Evolutionary conservation across 1,140 invertebrate genomes (phyloP).

Genomic region (Microplitis mediator): DNA sequence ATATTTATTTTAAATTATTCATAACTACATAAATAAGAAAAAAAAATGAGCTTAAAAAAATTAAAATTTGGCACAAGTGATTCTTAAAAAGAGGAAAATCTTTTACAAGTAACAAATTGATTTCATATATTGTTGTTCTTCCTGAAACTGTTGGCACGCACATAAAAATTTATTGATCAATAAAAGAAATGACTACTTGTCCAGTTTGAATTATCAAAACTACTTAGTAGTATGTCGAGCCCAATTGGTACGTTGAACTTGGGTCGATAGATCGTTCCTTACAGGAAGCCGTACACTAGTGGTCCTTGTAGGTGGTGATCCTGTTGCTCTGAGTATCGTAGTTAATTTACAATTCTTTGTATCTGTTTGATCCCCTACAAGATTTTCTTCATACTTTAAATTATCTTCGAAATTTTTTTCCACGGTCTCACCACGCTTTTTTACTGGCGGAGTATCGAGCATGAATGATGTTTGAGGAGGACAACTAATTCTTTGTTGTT

Average conservation of each 20-base stretch:
- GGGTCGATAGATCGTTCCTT: slow-evolving; percentile 81
- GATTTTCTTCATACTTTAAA: not conserved
- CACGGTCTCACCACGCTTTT: slow-evolving; percentile 26
- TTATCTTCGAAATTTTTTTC: slow-evolving; percentile 21
- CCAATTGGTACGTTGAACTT: slow-evolving; percentile 80
- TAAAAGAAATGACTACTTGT: no score
- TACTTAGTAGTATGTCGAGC: slow-evolving; percentile 86
- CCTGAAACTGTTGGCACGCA: no score
- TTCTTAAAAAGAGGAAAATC: no score
- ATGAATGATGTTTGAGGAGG: slow-evolving; percentile 23
- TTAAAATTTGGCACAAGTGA: no score
- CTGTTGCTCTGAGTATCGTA: slow-evolving; percentile 47
- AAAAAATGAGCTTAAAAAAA: no score
- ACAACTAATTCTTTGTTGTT: slow-evolving; percentile 22
- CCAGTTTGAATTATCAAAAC: slow-evolving; percentile 12
- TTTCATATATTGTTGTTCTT: no score
- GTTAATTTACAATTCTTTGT: slow-evolving; percentile 35
- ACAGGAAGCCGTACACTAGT: slow-evolving; percentile 85
- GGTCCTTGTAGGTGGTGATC: slow-evolving; percentile 73
- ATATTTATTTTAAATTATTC: no score
- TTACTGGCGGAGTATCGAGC: slow-evolving; percentile 53
- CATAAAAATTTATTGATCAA: no score
- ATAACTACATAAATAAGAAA: no score
- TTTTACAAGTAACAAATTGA: no score
- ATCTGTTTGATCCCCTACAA: slow-evolving; percentile 9